Base-by-base conservation (phyloP, 2,888 invertebrate species). In the Microctonus hyperodae region DNA sequence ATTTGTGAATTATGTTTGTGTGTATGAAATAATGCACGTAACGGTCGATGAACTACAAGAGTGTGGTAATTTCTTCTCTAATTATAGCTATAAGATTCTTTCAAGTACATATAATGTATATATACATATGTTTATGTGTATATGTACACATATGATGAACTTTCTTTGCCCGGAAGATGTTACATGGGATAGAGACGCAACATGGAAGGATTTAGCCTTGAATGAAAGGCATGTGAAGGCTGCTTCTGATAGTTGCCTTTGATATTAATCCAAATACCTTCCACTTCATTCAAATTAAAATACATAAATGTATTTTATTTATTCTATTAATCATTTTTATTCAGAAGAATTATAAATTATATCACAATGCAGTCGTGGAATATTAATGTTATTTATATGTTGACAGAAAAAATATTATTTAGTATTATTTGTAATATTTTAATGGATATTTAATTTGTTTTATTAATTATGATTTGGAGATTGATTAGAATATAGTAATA, bases 21-120 rank as follows among this genome's bases (percentile, higher is more conserved):
- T 58, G 67, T 63, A 64, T 23, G 59, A 56, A 70, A 66, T 62
- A 48, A 40, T 65, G 66, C 70, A 56, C 53, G 65, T 70, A 73
- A 73, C 72, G 73, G 73, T 73, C 73, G 68, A 73, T 72, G 73
- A 73, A 73, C 73, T 72, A 69, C 69, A 70, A 69, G 70, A 72
- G 72, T 73, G 70, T 73, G 71, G 69, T 70, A 71, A 72, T 69
- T 70, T 68, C 70, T 70, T 70, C 69, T 72, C 60, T 72, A 72
- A 72, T 73, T 70, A 72, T 72, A 70, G 68, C 65, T 64, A 31
- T 55, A 66, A 55, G 62, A 59, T 68, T 67, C 66, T 68, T 58
- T 44, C 48, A 58, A 48, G 62, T 66, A 40, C 48, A 53, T 53
- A 53, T 60, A 67, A 57, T 22, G 31, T 35, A 35, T 22, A 10